Conservation (phyloP, 2,113 vertebrate genomes). For the Tetrax tetrax region DNA sequence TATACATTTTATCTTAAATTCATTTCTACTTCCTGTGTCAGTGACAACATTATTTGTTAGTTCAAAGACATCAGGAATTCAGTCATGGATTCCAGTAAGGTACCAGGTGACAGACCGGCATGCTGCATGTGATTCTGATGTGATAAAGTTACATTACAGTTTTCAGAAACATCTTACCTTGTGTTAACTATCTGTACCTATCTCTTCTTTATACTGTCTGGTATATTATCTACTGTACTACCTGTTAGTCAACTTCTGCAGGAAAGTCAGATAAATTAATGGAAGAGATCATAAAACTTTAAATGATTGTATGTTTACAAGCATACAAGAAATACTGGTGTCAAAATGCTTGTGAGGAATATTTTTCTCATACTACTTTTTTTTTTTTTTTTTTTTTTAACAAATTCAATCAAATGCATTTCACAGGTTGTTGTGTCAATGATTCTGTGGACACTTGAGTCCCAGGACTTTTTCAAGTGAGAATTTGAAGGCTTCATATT, state of each 20-base stretch:
- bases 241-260: neutral
- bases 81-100: too few species aligned
- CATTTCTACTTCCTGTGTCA: neutral
- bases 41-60: neutral
- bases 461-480: neutral
- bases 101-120: too few species aligned
- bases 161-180: too few species aligned
- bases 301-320: neutral
- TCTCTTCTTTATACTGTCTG: neutral
- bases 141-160: too few species aligned
- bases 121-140: too few species aligned
- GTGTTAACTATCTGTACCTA: neutral
- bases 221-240: neutral
- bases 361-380: neutral
- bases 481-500: neutral
- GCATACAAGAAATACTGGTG: neutral
- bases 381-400: neutral
- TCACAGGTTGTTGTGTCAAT: neutral
- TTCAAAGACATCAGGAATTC: neutral
- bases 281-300: neutral
- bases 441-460: neutral
- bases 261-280: neutral
- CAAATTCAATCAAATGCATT: neutral
- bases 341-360: neutral
- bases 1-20: neutral